Conservation (phyloP, 1,140 invertebrate species). For the Trachymyrmex cornetzi region DNA sequence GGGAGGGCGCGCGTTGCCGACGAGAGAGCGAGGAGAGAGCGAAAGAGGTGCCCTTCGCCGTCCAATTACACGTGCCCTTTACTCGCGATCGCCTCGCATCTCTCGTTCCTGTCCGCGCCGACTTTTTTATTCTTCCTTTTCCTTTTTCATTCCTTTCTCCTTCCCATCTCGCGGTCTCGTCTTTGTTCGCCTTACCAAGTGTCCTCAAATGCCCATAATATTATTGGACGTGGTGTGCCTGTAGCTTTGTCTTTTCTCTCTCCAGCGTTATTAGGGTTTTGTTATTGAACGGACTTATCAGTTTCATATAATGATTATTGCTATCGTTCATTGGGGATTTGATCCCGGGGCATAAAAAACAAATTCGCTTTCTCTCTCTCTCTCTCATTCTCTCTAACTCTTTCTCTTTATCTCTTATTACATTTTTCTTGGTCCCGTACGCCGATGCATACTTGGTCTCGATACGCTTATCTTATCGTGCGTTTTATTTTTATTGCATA, state of each 20-base stretch:
- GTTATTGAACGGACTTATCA: constrained; percentile 36
- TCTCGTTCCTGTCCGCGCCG: constrained; percentile 37
- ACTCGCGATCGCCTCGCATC: constrained; percentile 46
- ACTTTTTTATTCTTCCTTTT: not conserved
- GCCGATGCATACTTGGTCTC: constrained; percentile 20
- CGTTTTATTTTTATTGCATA: constrained; percentile 48
- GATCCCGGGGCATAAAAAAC: constrained; percentile 48
- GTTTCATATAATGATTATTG: constrained; percentile 51
- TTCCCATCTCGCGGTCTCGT: not conserved
- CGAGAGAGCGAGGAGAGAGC: constrained; percentile 3
- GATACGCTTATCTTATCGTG: constrained; percentile 54
- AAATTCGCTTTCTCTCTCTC: constrained; percentile 26
- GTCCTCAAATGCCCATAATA: constrained; percentile 8
- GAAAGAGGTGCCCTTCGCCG: constrained; percentile 54
- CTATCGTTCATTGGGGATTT: constrained; percentile 26
- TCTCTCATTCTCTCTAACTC: constrained; percentile 4
- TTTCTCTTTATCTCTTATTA: constrained; percentile 26
- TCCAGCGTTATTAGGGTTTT: constrained; percentile 6
- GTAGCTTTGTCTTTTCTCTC: constrained; percentile 5
- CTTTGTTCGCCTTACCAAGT: constrained; percentile 28
- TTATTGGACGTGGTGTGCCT: not conserved
- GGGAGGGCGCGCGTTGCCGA: constrained; percentile 50
- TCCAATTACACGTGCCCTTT: constrained; percentile 55
- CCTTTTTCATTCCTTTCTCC: not conserved
- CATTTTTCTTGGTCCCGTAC: constrained; percentile 13